Base-by-base conservation (phyloP, 2,797 vertebrate species). In the Chaenodraco wilsoni region DNA sequence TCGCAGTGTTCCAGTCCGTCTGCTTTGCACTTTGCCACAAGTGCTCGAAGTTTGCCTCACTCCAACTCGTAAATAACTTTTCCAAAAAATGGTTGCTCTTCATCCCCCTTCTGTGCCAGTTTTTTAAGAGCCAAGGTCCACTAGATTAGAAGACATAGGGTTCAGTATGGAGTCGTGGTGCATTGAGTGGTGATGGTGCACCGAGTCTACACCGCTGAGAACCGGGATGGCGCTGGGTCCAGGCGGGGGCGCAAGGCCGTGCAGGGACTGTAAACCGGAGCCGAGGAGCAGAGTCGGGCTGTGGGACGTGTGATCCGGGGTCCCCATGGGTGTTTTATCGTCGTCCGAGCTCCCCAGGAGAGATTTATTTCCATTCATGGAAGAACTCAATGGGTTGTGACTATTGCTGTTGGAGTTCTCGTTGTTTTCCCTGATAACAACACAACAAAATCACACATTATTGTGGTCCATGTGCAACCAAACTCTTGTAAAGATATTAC, bases 91-190 rank as follows among this genome's bases (percentile, higher is more conserved):
- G 41, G 37, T 17, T 68, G 77, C 60, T 69, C 56, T 85, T 75
- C 73, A 49, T 81, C 72, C 40, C 43, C 14, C 27, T 48, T 60
- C 33, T 51, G 52, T 63, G 75, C 57, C 61, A n/a, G 33, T 11
- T 59, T n/a, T 93, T 95, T 99, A 99, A 82, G 98, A 99, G 91
- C 98, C 98, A 57, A 99, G 95, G 93, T 99, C 98, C 83, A 99
- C 98, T 83, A 99, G 91, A 88, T 98, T 99, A 84, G 98, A 98
- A 61, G 98, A 98, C 98, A 99, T 99, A 89, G 97, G 95, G 93
- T 99, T 99, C 93, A 99, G 97, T 90, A 99, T 98, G 90, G 96
- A 96, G 95, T 99, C 97, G 87, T 99, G 98, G 93, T 99, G 97
- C 94, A 99, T 93, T 77, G 96, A 93, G 92, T 99, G 98, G 88